phyloP scores from a whole-genome alignment of 2,113 vertebrate species.

The Parus major region DNA sequence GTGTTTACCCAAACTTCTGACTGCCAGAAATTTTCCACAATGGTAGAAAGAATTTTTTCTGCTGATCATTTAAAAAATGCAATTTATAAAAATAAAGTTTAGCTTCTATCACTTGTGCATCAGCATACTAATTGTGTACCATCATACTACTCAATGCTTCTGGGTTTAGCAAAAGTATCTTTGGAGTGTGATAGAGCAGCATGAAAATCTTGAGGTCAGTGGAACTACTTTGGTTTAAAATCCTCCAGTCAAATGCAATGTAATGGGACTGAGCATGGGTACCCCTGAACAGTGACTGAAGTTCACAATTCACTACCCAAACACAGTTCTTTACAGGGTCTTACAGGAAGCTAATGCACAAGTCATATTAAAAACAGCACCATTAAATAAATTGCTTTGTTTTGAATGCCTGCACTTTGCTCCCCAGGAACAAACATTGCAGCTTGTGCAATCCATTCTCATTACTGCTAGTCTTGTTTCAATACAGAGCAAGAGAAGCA shows the following conservation, averaged over 20 bases:
- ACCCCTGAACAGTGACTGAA: not conserved
- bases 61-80: not conserved
- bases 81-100: not conserved
- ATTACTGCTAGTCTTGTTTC: not conserved
- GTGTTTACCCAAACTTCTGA: not conserved
- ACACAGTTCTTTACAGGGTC: not conserved
- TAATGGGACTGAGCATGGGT: not conserved
- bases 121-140: not conserved
- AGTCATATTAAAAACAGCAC: not conserved
- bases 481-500: not conserved
- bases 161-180: not conserved
- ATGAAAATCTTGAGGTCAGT: not conserved
- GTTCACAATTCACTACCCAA: not conserved
- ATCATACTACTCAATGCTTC: not conserved
- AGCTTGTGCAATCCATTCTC: accelerated
- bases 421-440: not conserved
- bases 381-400: not conserved
- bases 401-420: not conserved
- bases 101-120: not conserved
- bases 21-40: not conserved
- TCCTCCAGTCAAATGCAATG: not conserved
- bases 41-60: not conserved
- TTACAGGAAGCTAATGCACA: not conserved
- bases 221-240: not conserved
- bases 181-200: not conserved